These are phyloP conservation scores for Neocloeon triangulifer DNA, from an alignment of 1,140 invertebrate genomes.

Conservation along the genomic window DNA sequence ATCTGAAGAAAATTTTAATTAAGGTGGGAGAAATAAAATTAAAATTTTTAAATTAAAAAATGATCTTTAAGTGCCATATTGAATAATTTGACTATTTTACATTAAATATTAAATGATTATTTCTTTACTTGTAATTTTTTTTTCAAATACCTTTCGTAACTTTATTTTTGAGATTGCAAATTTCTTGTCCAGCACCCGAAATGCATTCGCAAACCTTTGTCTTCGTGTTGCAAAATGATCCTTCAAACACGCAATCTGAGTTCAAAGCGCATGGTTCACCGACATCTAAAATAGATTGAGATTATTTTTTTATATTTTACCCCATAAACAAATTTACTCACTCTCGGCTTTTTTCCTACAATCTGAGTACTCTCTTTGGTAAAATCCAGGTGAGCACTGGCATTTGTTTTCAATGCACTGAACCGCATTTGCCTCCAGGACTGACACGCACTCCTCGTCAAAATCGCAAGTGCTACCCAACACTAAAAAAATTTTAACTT, in stretches of 20 bases:
- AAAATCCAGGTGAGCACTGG: slow-evolving; percentile 13
- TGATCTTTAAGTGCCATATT: no score
- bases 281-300: slow-evolving; percentile 9
- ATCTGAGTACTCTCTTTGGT: slow-evolving; percentile 14
- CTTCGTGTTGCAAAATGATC: slow-evolving; percentile 8
- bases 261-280: slow-evolving; percentile 11
- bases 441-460: slow-evolving; percentile 13
- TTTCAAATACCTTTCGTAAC: no score
- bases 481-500: slow-evolving; percentile 7
- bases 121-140: no score
- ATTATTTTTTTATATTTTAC: not conserved
- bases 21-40: no score
- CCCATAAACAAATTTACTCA: slow-evolving; percentile 7
- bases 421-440: slow-evolving; percentile 10
- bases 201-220: no score
- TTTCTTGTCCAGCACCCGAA: no score
- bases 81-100: no score
- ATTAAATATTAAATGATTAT: no score
- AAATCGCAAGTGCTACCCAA: slow-evolving; percentile 9
- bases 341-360: slow-evolving; percentile 12
- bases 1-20: no score
- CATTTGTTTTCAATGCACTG: slow-evolving; percentile 11
- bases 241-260: slow-evolving; percentile 12
- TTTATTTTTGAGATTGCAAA: no score
- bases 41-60: no score